Evolutionary conservation across 2,113 vertebrate species (phyloP).

Genomic region (Sphaerodactylus townsendi): DNA sequence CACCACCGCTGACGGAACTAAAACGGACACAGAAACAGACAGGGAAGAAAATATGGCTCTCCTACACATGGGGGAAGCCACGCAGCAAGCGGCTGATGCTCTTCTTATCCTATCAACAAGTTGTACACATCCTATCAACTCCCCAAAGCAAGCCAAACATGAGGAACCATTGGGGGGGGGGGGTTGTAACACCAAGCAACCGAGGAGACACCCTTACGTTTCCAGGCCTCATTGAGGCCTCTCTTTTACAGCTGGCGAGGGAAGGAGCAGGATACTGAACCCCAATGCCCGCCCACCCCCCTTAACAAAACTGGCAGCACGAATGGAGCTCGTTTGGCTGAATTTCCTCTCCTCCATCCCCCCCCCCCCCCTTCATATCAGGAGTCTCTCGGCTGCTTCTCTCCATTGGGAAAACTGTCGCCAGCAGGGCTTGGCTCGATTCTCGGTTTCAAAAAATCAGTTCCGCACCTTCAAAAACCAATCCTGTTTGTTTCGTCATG

Average conservation of each 20-base stretch:
- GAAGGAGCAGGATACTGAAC: background rate
- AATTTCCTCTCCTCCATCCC: background rate
- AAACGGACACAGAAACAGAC: no score
- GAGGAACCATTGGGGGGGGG: no score
- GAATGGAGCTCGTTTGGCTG: background rate
- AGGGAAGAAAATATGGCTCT: no score
- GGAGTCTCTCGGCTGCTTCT: rapidly evolving
- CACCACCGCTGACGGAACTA: no score
- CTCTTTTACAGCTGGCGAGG: background rate
- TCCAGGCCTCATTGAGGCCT: background rate
- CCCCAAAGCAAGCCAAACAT: background rate
- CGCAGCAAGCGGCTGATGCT: background rate
- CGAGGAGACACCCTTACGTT: background rate
- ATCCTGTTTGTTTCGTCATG: background rate
- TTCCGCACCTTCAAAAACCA: rapidly evolving
- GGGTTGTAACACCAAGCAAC: background rate
- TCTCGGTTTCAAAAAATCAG: no score
- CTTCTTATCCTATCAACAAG: background rate
- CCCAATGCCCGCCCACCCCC: background rate
- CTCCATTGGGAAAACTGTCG: rapidly evolving
- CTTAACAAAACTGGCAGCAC: background rate
- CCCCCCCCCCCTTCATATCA: rapidly evolving
- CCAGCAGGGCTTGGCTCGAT: no score
- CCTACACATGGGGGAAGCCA: no score
- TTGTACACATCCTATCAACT: no score